Base-by-base conservation (phyloP, 2,888 invertebrate species). In the Watsonalla cultraria region DNA sequence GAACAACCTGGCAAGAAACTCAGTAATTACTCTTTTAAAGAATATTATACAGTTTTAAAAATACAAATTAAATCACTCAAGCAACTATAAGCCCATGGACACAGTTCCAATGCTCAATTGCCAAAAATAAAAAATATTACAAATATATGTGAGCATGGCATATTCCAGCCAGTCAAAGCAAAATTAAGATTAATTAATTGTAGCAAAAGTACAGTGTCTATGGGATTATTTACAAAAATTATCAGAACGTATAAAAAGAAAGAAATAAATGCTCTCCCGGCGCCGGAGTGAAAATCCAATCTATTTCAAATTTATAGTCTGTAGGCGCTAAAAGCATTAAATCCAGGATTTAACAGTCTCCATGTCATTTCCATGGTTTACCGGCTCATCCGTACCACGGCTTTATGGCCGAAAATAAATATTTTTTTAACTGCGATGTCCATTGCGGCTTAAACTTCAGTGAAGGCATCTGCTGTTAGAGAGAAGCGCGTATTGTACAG, bases 261-360 rank as follows among this genome's bases (percentile, higher is more conserved):
- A 7, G 42, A 42, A 42, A 42, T 42, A 42, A 42, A 11, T 11
- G 11, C 42, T 7, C 11, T 11, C 42, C 5, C 42, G 8, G 2
- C 42, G 8, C 42, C 11, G 42, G 42, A 24, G 42, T 37, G 11
- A 42, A 42, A 42, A 42, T 42, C 42, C 42, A 42, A 42, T 42
- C 42, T 42, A 42, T 42, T 42, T 42, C 42, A 42, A 2, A 42
- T 42, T 42, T 42, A 42, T 11, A 42, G 42, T 42, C 42, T 42
- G 9, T 42, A 37, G 48, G 14, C 49, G 49, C 49, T 61, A 61
- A 64, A 59, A 61, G 59, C 57, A 64, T 64, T 64, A 58, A 64
- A 58, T 58, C 53, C 56, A 59, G 51, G 64, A 64, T 59, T 64
- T 59, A 52, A 57, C 54, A 53, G 58, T 59, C 57, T 56, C 52